Conservation (phyloP, 2,113 vertebrate genomes). For the Cyphomyrus discorhynchus region DNA sequence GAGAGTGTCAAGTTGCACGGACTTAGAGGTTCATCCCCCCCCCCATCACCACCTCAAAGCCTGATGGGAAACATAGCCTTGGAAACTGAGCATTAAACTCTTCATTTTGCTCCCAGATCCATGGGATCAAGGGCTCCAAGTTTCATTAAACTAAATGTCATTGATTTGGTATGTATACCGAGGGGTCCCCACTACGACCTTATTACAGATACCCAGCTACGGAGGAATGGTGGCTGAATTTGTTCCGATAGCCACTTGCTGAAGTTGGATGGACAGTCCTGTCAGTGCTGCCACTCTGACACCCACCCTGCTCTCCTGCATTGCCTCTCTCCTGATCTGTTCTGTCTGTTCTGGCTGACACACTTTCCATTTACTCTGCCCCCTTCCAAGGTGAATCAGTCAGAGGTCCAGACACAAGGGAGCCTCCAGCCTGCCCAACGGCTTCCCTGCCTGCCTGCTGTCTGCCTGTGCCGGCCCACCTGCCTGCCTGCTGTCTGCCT, state of each 20-base stretch:
- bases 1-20: neutral
- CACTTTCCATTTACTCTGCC: neutral
- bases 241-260: too few species aligned
- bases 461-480: neutral
- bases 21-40: neutral
- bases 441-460: neutral
- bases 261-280: neutral
- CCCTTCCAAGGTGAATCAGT: neutral
- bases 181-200: neutral
- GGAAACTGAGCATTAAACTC: neutral
- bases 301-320: neutral
- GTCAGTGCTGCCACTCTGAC: neutral
- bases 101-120: neutral
- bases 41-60: neutral
- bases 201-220: neutral
- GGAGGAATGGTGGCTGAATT: too few species aligned
- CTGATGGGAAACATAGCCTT: neutral
- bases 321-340: neutral
- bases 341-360: neutral
- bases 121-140: neutral
- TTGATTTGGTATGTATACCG: neutral
- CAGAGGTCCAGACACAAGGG: neutral
- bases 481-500: too few species aligned
- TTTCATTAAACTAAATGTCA: neutral
- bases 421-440: neutral